Evolutionary conservation across 2,113 vertebrate genomes (phyloP), one percentile per base, ranked within the genome.

Genomic region (Cebidichthys violaceus): DNA sequence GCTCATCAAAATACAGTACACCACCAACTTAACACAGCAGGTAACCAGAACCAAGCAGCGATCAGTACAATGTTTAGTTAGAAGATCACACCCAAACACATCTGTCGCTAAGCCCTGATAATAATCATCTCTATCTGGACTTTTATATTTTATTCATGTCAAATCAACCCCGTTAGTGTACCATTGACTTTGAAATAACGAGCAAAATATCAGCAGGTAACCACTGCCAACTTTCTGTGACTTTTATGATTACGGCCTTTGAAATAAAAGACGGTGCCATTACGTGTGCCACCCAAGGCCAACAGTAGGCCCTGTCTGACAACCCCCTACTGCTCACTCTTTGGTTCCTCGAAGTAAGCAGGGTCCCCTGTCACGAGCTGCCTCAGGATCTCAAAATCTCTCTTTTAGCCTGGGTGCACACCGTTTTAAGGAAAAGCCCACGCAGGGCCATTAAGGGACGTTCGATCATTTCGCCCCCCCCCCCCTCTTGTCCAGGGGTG

Each of bases 191-290:
- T 84, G 86, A 89, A 90, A 88, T 92, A 91, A 92, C 31, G 76
- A 93, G 86, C 66, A 84, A 86, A 85, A 90, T 86, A 83, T 80
- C 92, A 92, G 92, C 92, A 89, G 83, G 91, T 86, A 69, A 83
- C 88, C 74, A 13, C 62, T 55, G 76, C 73, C 81, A 73, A 82
- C 75, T 81, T 84, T 78, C 60, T 31, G n/a, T 33, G 75, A 87
- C 90, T 91, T 92, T 90, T 82, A 88, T 85, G 72, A 85, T 77
- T 5, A 65, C 3, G 24, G 22, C 62, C 77, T 87, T 90, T 84
- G 70, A 88, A 90, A 89, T 74, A 78, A 74, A 76, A 86, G 82
- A 71, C 6, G 22, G 57, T 35, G 43, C 50, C 43, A 81, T 91
- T 87, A 79, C 70, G 31, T 33, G 33, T 72, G 83, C 83, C 78